A percentile compares a stretch with the other conserved stretches of the same genome.
Evolutionary conservation across 2,888 invertebrate species (phyloP).

Genomic region (Conchocele bisecta): DNA sequence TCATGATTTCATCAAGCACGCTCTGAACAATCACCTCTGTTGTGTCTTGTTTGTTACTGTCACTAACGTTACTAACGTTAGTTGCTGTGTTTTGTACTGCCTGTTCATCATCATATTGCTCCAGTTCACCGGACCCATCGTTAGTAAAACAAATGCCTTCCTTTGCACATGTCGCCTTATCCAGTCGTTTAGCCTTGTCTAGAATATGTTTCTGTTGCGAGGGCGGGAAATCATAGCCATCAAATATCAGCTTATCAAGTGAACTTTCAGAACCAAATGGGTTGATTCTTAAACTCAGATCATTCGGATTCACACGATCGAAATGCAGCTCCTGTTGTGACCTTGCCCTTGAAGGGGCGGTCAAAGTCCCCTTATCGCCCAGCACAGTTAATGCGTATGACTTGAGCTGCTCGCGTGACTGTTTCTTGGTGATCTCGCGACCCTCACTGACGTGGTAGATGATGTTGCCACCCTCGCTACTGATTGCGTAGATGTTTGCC

Average conservation of each 20-base stretch:
- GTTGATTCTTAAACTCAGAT: constrained; percentile 88
- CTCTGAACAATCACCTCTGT: constrained; percentile 85
- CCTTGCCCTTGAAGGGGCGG: constrained; percentile 73
- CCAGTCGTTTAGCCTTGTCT: constrained; percentile 73
- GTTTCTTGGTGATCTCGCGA: constrained; percentile 82
- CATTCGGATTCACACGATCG: constrained; percentile 83
- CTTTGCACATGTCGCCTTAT: constrained; percentile 77
- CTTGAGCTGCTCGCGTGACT: constrained; percentile 67
- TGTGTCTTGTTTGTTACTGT: no score
- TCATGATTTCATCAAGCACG: constrained; percentile 69
- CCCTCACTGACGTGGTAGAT: constrained; percentile 83
- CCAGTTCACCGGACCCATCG: no score
- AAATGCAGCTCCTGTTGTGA: constrained; percentile 84
- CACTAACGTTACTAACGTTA: no score
- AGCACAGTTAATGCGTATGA: constrained; percentile 86
- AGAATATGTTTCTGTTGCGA: constrained; percentile 64
- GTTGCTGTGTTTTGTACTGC: no score
- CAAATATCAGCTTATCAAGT: constrained; percentile 76
- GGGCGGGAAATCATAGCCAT: constrained; percentile 73
- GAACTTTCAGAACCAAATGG: constrained; percentile 84
- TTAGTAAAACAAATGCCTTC: constrained; percentile 81
- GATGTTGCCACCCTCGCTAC: constrained; percentile 91
- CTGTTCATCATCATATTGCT: constrained; percentile 40
- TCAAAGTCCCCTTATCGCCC: constrained; percentile 73
- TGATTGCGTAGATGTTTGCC: constrained; percentile 90